Evolutionary conservation across 2,888 invertebrate species (phyloP), one percentile per base, ranked within the genome.

Genomic region (Euspilapteryx auroguttella): DNA sequence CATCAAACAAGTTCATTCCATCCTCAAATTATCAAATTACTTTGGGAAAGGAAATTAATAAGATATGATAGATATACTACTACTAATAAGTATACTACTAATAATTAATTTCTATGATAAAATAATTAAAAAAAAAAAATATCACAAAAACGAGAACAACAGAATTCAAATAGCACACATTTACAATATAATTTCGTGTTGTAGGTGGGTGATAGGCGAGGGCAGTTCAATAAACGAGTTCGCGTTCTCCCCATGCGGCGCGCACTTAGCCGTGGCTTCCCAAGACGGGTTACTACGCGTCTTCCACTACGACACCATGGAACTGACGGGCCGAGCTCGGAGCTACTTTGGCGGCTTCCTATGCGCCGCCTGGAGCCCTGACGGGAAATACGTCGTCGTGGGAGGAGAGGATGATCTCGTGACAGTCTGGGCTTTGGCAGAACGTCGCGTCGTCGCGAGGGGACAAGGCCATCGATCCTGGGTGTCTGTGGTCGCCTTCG

Each of bases 351-450:
- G 99, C 27, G 98, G 98, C 21, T 86, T 99, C 47, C 73, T 98
- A 24, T 98, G 98, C 64, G 95, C 97, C 3, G 91, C 94, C 49
- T 99, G 99, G 99, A 94, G 97, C 7, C 96, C 96, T 0, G 97
- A 99, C 62, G 89, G 92, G 25, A 87, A 89, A 49, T 92, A 95
- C 49, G 94, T 95, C 27, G 94, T 94, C 0, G 94, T 94, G 1
- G 99, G 99, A 0, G 99, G 99, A 3, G 99, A 99, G 66, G 99
- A 99, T 71, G 99, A 99, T 71, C 79, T 99, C 33, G 92, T 99
- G 28, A 98, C 98, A 1, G 90, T 99, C 21, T 99, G 96, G 91
- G 94, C 93, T 28, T 86, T 96, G 55, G 81, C 84, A 38, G 96
- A 98, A 52, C 83, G 92, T 39, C 79, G 94, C 27, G 95, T 98